phyloP scores from a whole-genome alignment of 23 tunicate genomes.

The Phallusia fumigata region DNA sequence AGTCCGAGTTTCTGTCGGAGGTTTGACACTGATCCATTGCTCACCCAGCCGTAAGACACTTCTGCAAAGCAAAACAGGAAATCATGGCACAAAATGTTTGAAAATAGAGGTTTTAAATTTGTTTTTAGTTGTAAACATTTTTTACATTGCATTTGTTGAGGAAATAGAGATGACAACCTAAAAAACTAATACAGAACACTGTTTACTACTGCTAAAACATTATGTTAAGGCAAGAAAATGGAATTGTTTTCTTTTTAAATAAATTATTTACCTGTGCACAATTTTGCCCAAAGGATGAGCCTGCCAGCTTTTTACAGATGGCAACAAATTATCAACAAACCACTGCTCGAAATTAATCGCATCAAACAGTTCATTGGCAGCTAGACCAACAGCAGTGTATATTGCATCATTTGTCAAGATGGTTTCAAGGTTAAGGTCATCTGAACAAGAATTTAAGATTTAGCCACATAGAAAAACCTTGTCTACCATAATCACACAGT shows the following conservation, averaged over 20 bases:
- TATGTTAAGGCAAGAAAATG: no score
- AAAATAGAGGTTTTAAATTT: no score
- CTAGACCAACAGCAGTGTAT: constrained; percentile 64
- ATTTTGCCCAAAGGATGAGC: constrained; percentile 46
- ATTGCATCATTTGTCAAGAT: constrained; percentile 64
- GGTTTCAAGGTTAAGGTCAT: neutral
- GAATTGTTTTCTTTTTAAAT: no score
- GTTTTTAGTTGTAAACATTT: no score
- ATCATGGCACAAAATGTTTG: neutral
- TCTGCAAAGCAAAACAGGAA: constrained; percentile 19
- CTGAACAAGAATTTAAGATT: no score
- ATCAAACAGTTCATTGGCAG: constrained; percentile 71
- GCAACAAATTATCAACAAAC: constrained; percentile 43
- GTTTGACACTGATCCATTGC: constrained; percentile 64
- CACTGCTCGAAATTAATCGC: constrained; percentile 65
- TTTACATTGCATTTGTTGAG: no score
- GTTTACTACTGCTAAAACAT: no score
- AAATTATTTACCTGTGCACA: constrained; percentile 86
- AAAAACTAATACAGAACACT: no score
- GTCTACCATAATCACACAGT: neutral
- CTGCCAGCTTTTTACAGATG: constrained; percentile 47
- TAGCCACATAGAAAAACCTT: no score
- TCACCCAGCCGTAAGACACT: constrained; percentile 73
- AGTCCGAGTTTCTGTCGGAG: constrained; percentile 22
- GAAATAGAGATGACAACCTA: no score